phyloP scores from a whole-genome alignment of 1,140 invertebrate genomes.

The Platorchestia sp. region DNA sequence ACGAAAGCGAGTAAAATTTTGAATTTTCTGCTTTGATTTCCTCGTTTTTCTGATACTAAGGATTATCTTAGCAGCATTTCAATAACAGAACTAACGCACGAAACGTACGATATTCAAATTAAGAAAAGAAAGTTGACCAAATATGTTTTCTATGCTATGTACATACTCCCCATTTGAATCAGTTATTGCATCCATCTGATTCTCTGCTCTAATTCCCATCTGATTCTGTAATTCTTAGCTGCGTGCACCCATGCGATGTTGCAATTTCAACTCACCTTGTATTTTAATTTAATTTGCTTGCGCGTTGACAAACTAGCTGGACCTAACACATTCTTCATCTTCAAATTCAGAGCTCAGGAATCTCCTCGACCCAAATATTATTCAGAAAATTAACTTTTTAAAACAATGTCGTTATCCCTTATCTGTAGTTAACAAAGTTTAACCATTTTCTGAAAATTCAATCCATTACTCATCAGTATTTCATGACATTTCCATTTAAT shows the following conservation, averaged over 20 bases:
- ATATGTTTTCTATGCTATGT: too few relatives aligned
- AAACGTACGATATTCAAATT: not conserved
- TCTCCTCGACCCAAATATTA: not conserved
- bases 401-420: not conserved
- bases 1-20: too few relatives aligned
- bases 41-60: not conserved
- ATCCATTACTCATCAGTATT: not conserved
- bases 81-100: not conserved
- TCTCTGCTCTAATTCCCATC: not conserved
- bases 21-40: not conserved
- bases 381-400: not conserved
- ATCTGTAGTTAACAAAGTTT: not conserved
- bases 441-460: not conserved
- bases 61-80: not conserved
- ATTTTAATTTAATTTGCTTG: not conserved
- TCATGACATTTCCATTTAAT: not conserved
- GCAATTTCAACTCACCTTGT: too few relatives aligned
- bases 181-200: not conserved
- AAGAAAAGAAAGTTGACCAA: not conserved
- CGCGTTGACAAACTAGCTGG: not conserved
- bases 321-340: not conserved
- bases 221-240: too few relatives aligned
- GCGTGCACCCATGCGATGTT: too few relatives aligned
- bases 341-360: not conserved
- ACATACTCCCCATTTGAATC: too few relatives aligned